phyloP scores from a whole-genome alignment of 37 sponge, comb jelly and placozoan species.

The Cliona cf. orientalis region DNA sequence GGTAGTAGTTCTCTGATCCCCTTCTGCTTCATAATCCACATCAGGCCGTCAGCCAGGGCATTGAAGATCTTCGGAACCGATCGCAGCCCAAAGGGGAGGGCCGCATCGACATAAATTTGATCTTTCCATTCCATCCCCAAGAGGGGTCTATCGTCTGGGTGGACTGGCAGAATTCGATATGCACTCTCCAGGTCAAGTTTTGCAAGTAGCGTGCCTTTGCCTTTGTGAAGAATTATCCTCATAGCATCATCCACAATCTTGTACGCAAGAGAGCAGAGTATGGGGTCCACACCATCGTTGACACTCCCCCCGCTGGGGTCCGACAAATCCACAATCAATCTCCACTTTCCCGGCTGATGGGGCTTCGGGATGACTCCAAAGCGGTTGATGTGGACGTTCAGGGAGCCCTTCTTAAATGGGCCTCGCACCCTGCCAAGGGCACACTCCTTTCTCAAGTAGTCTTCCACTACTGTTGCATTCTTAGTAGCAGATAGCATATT shows the following conservation, averaged over 20 bases:
- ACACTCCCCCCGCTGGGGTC: slow-evolving; percentile 11
- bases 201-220: slow-evolving; percentile 3
- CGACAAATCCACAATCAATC: slow-evolving; percentile 35
- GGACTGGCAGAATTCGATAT: too few relatives aligned
- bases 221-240: neutral
- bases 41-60: slow-evolving; percentile 5
- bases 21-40: too few relatives aligned
- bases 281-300: slow-evolving; percentile 22
- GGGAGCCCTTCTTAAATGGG: neutral
- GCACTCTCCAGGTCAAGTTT: slow-evolving; percentile 23
- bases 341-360: slow-evolving; percentile 31
- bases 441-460: slow-evolving; percentile 12
- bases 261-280: slow-evolving; percentile 13
- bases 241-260: slow-evolving; percentile 17
- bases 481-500: slow-evolving; percentile 28
- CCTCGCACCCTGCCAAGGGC: too few relatives aligned
- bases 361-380: slow-evolving; percentile 41
- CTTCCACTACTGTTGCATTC: slow-evolving; percentile 18
- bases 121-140: neutral
- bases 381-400: slow-evolving; percentile 16
- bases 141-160: too few relatives aligned
- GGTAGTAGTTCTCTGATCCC: slow-evolving; percentile 1
- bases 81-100: too few relatives aligned
- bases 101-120: neutral
- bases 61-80: neutral